phyloP scores from a whole-genome alignment of 2,113 vertebrate genomes.

The Hiodon tergisus region DNA sequence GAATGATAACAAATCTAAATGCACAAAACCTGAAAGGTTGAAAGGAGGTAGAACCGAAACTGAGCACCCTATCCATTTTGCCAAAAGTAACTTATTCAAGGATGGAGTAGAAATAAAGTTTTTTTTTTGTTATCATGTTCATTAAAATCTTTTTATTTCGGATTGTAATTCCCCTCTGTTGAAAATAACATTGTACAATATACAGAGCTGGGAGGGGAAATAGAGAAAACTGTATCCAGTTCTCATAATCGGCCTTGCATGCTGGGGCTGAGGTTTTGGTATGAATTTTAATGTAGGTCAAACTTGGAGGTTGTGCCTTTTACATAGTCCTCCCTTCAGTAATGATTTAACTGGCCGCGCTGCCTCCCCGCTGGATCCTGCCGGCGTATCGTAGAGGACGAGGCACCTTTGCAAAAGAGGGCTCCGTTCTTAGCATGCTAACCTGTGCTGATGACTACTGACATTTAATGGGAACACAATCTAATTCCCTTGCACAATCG shows the following conservation, averaged over 20 bases:
- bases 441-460: background rate
- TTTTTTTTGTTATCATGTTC: background rate
- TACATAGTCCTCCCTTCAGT: background rate
- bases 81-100: too few species aligned
- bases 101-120: background rate
- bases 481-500: background rate
- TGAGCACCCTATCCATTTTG: too few species aligned
- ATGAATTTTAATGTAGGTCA: slow-evolving; percentile 8
- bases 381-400: background rate
- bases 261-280: background rate
- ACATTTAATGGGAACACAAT: background rate
- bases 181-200: background rate
- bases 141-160: background rate
- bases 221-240: background rate
- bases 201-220: background rate
- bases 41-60: too few species aligned
- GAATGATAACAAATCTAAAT: too few species aligned
- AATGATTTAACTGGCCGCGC: background rate
- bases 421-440: background rate
- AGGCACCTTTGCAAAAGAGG: background rate
- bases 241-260: background rate
- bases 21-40: too few species aligned
- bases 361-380: background rate
- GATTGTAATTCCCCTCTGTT: background rate
- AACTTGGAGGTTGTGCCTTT: background rate